Base-by-base conservation (phyloP, 2,113 vertebrate genomes). In the Trinectes maculatus region DNA sequence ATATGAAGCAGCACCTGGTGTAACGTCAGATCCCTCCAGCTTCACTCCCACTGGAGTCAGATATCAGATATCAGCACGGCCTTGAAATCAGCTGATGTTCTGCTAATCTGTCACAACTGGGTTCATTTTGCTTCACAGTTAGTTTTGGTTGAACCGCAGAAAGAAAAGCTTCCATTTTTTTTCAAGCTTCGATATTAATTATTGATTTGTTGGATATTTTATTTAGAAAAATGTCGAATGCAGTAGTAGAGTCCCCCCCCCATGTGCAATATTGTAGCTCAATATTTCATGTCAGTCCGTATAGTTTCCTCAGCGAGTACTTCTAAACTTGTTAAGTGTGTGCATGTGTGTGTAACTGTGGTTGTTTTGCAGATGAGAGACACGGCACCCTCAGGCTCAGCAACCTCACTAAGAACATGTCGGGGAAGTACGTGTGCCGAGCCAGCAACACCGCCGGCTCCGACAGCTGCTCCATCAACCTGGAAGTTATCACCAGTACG, bases 401-500 rank as follows among this genome's bases (percentile, higher is more conserved):
- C 60, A 97, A 96, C 85, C 91, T 97, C 67, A 94, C 93, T 21
- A 85, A 87, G 26, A 89, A 89, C 74, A 94, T 94, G 93, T 94
- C 94, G 0, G 96, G 96, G 64, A 91, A 94, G 71, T 97, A 96
- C 56, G 65, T 94, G 62, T 97, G 96, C 86, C 88, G 80, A 16
- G 93, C 94, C 62, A 90, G 86, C 81, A 97, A 96, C 84, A 83
- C 73, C 0, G 94, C 93, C 5, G 96, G 95, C 58, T 91, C 84
- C 3, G 91, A 94, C 76, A 91, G 79, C 75, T 97, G 96, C 89
- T 95, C 93, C 59, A 87, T 97, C 74, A 95, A 93, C 74, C 86
- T 97, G 89, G 94, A 94, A 52, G 94, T 97, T 34, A 92, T 90
- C 65, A 90, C 91, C 71, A 85, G 96, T 96, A 86, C 69, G 94